A percentile compares a stretch with the other conserved stretches of the same genome.
These are phyloP conservation scores for Muschampia plurimacula DNA, from an alignment of 2,888 invertebrate species.

Conservation along the genomic window DNA sequence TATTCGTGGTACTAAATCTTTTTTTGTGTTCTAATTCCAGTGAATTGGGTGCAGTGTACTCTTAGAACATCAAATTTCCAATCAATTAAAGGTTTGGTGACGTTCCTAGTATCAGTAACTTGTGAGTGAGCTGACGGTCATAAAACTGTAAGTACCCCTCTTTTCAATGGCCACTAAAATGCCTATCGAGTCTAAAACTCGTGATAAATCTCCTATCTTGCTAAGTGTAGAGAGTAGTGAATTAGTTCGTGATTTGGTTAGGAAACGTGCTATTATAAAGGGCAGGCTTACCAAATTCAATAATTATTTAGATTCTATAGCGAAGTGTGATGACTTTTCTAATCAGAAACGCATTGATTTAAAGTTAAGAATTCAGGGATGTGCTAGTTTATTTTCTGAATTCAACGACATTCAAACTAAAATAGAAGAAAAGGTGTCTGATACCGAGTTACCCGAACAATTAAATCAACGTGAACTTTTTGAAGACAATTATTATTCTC, in stretches of 20 bases:
- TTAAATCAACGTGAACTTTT: slow-evolving; percentile 38
- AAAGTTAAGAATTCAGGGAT: slow-evolving; percentile 22
- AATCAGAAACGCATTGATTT: slow-evolving; percentile 20
- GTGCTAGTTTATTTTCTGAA: slow-evolving; percentile 17
- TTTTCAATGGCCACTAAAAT: slow-evolving; percentile 14
- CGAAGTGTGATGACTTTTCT: not conserved
- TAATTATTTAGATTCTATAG: slow-evolving; percentile 16
- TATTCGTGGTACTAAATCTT: not conserved
- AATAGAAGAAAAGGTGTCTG: slow-evolving; percentile 18
- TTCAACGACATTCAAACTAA: slow-evolving; percentile 15
- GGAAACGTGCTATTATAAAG: slow-evolving; percentile 20
- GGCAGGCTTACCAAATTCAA: slow-evolving; percentile 21
- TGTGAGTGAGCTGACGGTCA: not conserved
- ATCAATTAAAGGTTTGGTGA: slow-evolving; percentile 7
- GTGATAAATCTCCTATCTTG: slow-evolving; percentile 17
- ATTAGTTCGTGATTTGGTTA: slow-evolving; percentile 15
- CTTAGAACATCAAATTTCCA: not conserved
- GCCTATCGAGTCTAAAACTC: slow-evolving; percentile 6
- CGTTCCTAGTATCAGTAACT: slow-evolving; percentile 1
- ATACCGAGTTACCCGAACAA: slow-evolving; percentile 13
- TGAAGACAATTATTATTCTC: slow-evolving; percentile 37
- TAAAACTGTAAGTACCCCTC: slow-evolving; percentile 19
- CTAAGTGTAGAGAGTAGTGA: slow-evolving; percentile 9
- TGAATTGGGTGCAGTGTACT: not conserved
- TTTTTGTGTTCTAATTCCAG: slow-evolving; percentile 4